Base-by-base conservation (phyloP, 2,888 invertebrate genomes). In the Drosophila mulleri region DNA sequence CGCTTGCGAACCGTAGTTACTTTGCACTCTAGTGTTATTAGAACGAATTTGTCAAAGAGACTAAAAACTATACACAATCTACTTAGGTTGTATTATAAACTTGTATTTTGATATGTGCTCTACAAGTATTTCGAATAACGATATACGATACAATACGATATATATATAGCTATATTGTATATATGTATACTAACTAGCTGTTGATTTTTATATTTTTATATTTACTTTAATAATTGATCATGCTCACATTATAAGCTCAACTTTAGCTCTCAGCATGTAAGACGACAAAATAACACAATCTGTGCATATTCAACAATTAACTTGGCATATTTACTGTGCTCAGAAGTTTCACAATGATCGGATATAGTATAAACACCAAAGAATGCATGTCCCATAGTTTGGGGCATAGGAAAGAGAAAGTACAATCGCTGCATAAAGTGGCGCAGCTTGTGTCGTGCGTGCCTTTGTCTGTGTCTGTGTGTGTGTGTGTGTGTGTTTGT, bases 341-440 rank as follows among this genome's bases (percentile, higher is more conserved):
- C 52, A 53, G 37, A 53, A 35, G 37, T 53, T 53, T 53, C 37
- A 53, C 23, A 53, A 53, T 16, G 16, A 37, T 53, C 37, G 9
- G 37, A 53, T 35, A 3, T n/a, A 18, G 37, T 37, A 37, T 41
- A 54, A 54, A 18, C 54, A 54, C 54, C 54, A 41, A 54, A 54
- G 41, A 54, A 54, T 54, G 54, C 54, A 54, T 41, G 26, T 54
- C 41, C 41, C 26, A 54, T 41, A 54, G 41, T 54, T 39, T 41
- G 54, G 41, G 26, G 54, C 54, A 41, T 41, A 54, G 54, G 54
- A 54, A 41, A 54, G 41, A 54, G 54, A 54, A 54, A 54, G 54
- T 54, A 41, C 26, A 39, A n/a, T 39, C 54, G 54, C 54, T 41
- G 54, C 39, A 54, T 26, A 39, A 39, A 54, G 54, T 54, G 39